A percentile compares a stretch with the other conserved stretches of the same genome.
Conservation (phyloP, 2,888 invertebrate genomes). For the Gymnoscelis rufifasciata region DNA sequence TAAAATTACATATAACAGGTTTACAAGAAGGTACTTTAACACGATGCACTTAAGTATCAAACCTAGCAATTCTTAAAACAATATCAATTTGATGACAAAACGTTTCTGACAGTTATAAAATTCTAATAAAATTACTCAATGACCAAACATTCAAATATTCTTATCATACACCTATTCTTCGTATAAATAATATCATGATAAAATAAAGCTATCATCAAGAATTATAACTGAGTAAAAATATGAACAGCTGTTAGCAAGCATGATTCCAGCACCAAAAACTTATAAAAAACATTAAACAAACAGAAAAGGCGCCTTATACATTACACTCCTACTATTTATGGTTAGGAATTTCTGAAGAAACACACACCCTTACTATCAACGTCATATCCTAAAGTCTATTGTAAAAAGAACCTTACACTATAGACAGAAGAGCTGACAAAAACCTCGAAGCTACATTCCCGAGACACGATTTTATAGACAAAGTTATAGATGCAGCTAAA, state of each 20-base stretch:
- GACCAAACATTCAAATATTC: neutral
- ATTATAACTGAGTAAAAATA: neutral
- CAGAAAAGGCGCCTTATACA: constrained; percentile 46
- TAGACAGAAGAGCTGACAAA: constrained; percentile 7
- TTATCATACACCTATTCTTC: too few relatives aligned
- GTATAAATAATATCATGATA: too few relatives aligned
- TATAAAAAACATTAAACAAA: constrained; percentile 24
- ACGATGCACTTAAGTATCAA: too few relatives aligned
- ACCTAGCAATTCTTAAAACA: too few relatives aligned
- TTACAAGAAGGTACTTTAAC: neutral
- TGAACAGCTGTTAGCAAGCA: constrained; percentile 18
- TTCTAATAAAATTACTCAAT: neutral
- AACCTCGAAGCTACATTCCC: constrained; percentile 4
- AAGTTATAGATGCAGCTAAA: constrained; percentile 21
- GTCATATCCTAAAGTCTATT: neutral
- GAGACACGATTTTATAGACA: constrained; percentile 10
- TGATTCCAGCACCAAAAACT: constrained; percentile 21
- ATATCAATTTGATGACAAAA: too few relatives aligned
- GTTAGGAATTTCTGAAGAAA: constrained; percentile 70
- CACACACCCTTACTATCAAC: constrained; percentile 40
- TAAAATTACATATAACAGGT: neutral
- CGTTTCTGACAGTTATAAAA: too few relatives aligned
- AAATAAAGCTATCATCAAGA: neutral
- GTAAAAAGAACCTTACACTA: constrained; percentile 17
- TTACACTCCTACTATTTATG: constrained; percentile 64